Conservation (phyloP, 2,113 vertebrate genomes). For the Hirundichthys speculiger region DNA sequence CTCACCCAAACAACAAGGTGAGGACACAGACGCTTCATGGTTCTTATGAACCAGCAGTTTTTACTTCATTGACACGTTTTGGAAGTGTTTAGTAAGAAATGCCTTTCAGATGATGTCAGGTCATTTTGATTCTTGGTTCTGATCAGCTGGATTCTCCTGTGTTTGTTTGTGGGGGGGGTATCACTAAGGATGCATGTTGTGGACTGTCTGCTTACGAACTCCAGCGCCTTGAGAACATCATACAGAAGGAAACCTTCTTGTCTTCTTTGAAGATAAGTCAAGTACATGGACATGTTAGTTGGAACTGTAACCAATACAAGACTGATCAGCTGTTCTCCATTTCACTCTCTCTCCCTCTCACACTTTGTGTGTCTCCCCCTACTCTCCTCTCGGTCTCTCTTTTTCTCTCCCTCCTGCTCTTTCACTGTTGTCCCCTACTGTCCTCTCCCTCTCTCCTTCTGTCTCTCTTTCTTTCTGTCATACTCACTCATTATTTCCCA, state of each 20-base stretch:
- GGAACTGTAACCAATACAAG: no score
- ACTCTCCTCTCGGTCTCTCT: neutral
- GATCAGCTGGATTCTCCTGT: no score
- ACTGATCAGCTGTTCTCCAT: slow-evolving; percentile 1
- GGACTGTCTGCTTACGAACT: slow-evolving; percentile 1
- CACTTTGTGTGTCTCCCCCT: neutral
- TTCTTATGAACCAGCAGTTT: no score
- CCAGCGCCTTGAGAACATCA: neutral
- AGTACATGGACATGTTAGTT: neutral
- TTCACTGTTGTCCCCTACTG: no score
- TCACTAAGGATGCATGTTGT: slow-evolving; percentile 2
- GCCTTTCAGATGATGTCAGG: no score
- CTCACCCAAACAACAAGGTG: neutral
- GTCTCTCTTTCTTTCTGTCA: neutral
- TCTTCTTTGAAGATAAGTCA: no score
- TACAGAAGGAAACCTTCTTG: slow-evolving; percentile 1
- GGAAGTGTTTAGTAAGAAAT: no score
- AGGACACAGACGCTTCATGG: neutral
- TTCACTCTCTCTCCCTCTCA: neutral
- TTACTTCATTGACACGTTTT: no score
- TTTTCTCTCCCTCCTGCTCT: neutral
- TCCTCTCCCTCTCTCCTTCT: no score
- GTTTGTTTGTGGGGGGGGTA: neutral
- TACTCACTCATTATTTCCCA: neutral
- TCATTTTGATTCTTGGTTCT: no score